Evolutionary conservation across 2,888 invertebrate genomes (phyloP), one percentile per base, ranked within the genome.

Genomic region (Lochmaea crataegi): DNA sequence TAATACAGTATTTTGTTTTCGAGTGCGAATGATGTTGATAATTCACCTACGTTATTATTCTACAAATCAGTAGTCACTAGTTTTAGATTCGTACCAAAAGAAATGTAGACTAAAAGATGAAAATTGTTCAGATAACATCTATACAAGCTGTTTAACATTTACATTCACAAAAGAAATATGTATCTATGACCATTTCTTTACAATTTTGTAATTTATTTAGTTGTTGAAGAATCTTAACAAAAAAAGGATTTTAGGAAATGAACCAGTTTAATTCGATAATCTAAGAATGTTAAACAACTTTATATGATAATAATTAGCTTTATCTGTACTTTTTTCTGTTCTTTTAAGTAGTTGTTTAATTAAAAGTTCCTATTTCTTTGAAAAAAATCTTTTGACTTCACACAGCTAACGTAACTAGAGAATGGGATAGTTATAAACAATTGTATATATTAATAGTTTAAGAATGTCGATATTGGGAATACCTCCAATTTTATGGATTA

Each of bases 361-460:
- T 65, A 4, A 45, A 65, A 65, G 65, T 61, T 68, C 53, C 69
- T 69, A 69, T 53, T 68, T 60, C 22, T 68, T 68, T 61, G 42
- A 66, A 51, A 41, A 63, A 42, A 63, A 63, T 38, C 16, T 42
- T 42, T 11, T 63, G 16, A 18, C 16, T 60, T 38, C 60, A 38
- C 42, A 63, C 61, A 63, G 42, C 61, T 60, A 72, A 57, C 58
- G 42, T 64, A 51, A 60, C 61, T 61, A 53, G 65, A 56, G 42
- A 66, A 69, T 51, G 65, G 65, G 56, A 61, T 73, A 73, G 66
- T 41, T 70, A 61, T 63, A 65, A 64, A 45, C 26, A 65, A 60
- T 71, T 74, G 67, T 65, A 74, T 74, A 74, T 53, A 53, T 16
- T 41, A 68, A 71, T 74, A 68, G 72, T 58, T 57, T 75, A 76